Percentiles rank a stretch among this genome's conserved stretches.
Evolutionary conservation across 2,797 vertebrate species (phyloP).

Genomic region (Dermochelys coriacea): DNA sequence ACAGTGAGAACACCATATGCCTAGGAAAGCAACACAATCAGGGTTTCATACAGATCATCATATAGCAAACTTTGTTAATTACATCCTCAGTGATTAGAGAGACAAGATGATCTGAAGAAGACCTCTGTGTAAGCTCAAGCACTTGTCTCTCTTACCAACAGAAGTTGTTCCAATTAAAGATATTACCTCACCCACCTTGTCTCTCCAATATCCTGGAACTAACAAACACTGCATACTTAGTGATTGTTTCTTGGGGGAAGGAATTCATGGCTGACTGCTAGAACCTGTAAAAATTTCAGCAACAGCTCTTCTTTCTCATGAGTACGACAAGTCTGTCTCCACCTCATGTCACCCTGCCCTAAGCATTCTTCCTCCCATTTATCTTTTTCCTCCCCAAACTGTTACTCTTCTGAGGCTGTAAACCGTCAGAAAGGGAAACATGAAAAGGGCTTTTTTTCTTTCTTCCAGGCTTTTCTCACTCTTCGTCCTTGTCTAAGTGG

Average conservation of each 20-base stretch:
- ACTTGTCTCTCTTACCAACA: no score
- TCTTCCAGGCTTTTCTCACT: no score
- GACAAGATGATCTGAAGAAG: no score
- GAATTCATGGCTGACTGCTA: conserved; percentile 7
- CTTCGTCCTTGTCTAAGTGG: no score
- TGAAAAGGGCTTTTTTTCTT: no score
- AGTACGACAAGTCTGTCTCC: conserved; percentile 12
- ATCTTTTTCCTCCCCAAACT: background rate
- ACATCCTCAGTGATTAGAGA: background rate
- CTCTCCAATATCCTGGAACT: no score
- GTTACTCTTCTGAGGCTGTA: background rate
- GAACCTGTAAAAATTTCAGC: background rate
- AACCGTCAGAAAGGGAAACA: no score
- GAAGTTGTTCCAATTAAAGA: no score
- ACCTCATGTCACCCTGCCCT: background rate
- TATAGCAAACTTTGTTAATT: conserved; percentile 26
- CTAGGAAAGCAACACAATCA: conserved; percentile 7
- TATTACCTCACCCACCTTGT: no score
- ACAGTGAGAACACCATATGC: conserved; percentile 35
- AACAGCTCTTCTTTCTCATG: background rate
- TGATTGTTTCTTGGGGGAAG: conserved; percentile 7
- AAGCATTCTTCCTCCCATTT: background rate
- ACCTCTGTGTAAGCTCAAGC: no score
- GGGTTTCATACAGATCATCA: background rate
- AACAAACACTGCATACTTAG: background rate